Evolutionary conservation across 2,888 invertebrate species (phyloP).

Genomic region (Pachymerium ferrugineum): DNA sequence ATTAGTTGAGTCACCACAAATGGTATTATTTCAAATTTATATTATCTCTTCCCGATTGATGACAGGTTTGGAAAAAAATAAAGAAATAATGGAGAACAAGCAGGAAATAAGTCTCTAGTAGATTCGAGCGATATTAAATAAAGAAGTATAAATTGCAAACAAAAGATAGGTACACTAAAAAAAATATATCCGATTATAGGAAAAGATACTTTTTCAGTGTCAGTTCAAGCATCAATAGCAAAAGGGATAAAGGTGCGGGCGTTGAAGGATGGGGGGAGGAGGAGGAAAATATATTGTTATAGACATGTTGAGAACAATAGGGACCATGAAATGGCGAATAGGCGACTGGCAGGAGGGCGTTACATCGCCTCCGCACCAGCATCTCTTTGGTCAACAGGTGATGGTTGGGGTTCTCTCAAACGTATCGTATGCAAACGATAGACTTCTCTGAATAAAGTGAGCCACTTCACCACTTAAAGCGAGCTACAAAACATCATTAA

Average conservation of each 20-base stretch:
- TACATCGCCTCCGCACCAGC: constrained; percentile 17
- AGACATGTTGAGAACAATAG: not conserved
- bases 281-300: constrained; percentile 1
- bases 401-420: not conserved
- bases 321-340: constrained; percentile 13
- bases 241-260: not conserved
- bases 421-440: not conserved
- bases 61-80: not conserved
- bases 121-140: not conserved
- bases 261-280: not conserved
- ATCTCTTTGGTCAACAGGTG: constrained; percentile 25
- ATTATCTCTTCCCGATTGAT: not conserved
- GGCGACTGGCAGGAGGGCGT: constrained; percentile 5
- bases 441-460: not conserved
- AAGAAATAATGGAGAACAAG: too few relatives aligned
- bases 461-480: not conserved
- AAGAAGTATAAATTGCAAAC: too few relatives aligned
- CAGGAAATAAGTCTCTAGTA: not conserved
- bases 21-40: not conserved
- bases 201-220: not conserved
- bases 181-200: not conserved
- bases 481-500: not conserved
- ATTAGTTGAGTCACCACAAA: not conserved
- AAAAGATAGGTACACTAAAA: not conserved
- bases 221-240: not conserved